Evolutionary conservation across 2,888 invertebrate genomes (phyloP).

Genomic region (Drosophila setosimentum): DNA sequence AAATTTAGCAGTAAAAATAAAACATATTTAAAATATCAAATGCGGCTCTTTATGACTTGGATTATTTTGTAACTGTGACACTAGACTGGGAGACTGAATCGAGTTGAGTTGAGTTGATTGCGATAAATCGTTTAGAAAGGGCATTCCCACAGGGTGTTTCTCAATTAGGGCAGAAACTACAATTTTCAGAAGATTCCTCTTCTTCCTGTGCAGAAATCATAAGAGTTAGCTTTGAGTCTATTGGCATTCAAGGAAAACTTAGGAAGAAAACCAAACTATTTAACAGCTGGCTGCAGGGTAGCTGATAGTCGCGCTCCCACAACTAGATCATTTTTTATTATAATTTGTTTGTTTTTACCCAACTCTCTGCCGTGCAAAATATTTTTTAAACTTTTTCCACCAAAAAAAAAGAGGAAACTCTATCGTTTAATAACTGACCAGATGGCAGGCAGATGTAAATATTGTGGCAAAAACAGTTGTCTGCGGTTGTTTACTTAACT

Average conservation of each 20-base stretch:
- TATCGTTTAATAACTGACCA: slow-evolving; percentile 2
- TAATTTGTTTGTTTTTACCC: slow-evolving; percentile 1
- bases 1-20: too few relatives aligned
- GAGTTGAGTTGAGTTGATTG: too few relatives aligned
- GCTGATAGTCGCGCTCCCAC: not conserved
- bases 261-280: not conserved
- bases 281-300: not conserved
- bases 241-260: not conserved
- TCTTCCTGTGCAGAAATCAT: not conserved
- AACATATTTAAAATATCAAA: not conserved
- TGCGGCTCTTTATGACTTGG: not conserved
- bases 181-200: not conserved
- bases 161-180: too few relatives aligned
- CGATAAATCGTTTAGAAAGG: not conserved
- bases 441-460: slow-evolving; percentile 9
- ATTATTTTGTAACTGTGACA: not conserved
- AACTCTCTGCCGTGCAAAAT: slow-evolving; percentile 46
- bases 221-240: not conserved
- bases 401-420: not conserved
- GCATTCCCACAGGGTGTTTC: not conserved
- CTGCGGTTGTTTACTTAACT: slow-evolving; percentile 13
- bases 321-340: not conserved
- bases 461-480: slow-evolving; percentile 22
- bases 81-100: not conserved
- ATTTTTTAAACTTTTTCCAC: slow-evolving; percentile 47